A percentile compares a stretch with the other conserved stretches of the same genome.
Conservation (phyloP, 2,797 vertebrate genomes). For the Pantherophis alleghaniensis region DNA sequence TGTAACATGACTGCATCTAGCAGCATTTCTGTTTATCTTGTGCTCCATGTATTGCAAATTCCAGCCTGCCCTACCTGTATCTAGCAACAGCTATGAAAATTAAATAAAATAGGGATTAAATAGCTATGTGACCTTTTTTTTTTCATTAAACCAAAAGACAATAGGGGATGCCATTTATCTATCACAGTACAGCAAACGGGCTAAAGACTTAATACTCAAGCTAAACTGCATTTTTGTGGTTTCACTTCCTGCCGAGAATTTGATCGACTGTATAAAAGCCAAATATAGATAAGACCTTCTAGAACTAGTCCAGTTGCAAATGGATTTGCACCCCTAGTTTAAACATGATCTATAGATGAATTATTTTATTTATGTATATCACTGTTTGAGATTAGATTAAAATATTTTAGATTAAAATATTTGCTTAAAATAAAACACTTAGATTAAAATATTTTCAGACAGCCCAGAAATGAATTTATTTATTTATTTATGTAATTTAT, state of each 20-base stretch:
- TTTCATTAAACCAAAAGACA: neutral
- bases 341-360: neutral
- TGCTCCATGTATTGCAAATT: neutral
- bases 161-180: neutral
- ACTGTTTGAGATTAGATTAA: neutral
- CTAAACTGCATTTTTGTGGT: neutral
- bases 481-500: too few species aligned
- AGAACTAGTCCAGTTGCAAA: neutral
- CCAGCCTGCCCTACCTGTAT: neutral
- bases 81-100: neutral
- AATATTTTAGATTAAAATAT: neutral
- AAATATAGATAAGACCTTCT: neutral
- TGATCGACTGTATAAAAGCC: neutral
- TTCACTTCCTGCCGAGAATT: neutral
- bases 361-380: neutral
- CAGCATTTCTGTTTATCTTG: neutral
- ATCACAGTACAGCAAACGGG: neutral
- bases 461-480: neutral
- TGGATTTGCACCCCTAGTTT: neutral
- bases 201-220: neutral
- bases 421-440: neutral
- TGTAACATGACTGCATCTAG: neutral
- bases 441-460: neutral
- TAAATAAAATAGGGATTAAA: neutral
- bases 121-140: neutral